phyloP scores from a whole-genome alignment of 2,113 vertebrate genomes.

The Pluvialis apricaria region DNA sequence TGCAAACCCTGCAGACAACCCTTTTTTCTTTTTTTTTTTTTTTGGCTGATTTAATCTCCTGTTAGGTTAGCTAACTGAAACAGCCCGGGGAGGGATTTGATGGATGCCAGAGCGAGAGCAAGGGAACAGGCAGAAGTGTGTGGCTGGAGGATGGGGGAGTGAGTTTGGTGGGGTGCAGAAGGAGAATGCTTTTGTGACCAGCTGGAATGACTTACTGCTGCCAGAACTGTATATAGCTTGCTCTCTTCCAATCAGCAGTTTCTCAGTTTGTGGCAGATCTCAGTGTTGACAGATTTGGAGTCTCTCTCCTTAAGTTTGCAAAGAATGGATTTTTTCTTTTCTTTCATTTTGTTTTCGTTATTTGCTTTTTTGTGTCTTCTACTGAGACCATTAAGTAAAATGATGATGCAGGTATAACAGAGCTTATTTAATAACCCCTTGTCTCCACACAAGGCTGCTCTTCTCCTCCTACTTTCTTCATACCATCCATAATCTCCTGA shows the following conservation, averaged over 20 bases:
- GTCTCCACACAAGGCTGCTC: not conserved
- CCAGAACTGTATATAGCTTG: not conserved
- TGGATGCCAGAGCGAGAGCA: not conserved
- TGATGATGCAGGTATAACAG: not conserved
- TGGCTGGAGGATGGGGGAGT: not conserved
- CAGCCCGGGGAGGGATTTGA: not conserved
- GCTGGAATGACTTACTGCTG: not conserved
- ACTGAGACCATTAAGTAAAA: not conserved
- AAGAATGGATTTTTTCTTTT: not conserved
- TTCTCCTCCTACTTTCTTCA: not conserved
- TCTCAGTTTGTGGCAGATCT: not conserved
- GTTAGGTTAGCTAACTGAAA: not conserved
- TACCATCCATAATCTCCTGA: not conserved
- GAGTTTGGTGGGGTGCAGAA: not conserved
- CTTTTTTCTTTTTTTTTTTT: not conserved
- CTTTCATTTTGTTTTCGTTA: not conserved
- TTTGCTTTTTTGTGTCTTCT: not conserved
- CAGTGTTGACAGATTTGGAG: not conserved
- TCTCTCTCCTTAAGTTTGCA: not conserved
- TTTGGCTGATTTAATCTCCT: not conserved
- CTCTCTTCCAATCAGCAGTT: not conserved
- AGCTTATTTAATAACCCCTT: not conserved
- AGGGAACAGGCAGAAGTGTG: not conserved
- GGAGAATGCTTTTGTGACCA: not conserved
- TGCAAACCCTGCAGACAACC: not conserved